Evolutionary conservation across 2,888 invertebrate genomes (phyloP).

Genomic region (Eulithis testata): DNA sequence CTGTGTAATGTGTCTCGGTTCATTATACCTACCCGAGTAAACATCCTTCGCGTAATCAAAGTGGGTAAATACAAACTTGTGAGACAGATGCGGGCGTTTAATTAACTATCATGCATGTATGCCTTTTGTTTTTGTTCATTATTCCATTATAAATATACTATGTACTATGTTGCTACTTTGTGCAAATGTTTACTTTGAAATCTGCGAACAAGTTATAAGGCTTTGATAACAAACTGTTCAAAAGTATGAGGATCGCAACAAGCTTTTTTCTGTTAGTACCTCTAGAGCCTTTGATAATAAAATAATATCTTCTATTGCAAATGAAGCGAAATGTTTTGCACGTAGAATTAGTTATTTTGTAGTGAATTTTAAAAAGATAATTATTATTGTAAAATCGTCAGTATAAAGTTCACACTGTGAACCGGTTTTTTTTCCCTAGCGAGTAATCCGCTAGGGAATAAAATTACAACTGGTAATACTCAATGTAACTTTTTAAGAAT

Average conservation of each 20-base stretch:
- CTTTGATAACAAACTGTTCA: constrained; percentile 15
- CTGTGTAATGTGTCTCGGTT: constrained; percentile 5
- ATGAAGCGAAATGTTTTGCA: too few relatives aligned
- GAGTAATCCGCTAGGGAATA: too few relatives aligned
- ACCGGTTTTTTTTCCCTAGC: too few relatives aligned
- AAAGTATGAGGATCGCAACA: constrained; percentile 3
- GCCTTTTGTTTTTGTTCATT: constrained; percentile 37
- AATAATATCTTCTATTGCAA: too few relatives aligned
- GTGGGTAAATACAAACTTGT: constrained; percentile 66
- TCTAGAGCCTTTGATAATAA: too few relatives aligned
- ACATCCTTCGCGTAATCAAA: constrained; percentile 59
- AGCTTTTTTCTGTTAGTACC: not conserved
- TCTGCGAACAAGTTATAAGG: constrained; percentile 5
- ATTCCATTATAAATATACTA: constrained; percentile 13
- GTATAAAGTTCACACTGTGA: too few relatives aligned
- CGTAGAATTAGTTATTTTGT: too few relatives aligned
- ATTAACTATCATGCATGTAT: constrained; percentile 49
- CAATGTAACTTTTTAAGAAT: too few relatives aligned
- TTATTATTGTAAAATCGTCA: too few relatives aligned
- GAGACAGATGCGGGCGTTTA: constrained; percentile 70
- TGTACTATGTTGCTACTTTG: not conserved
- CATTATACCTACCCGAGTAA: constrained; percentile 23
- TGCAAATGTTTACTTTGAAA: constrained; percentile 8
- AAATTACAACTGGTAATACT: too few relatives aligned
- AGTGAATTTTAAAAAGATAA: too few relatives aligned